Base-by-base conservation (phyloP, 1,140 invertebrate species). In the Formica selysi region DNA sequence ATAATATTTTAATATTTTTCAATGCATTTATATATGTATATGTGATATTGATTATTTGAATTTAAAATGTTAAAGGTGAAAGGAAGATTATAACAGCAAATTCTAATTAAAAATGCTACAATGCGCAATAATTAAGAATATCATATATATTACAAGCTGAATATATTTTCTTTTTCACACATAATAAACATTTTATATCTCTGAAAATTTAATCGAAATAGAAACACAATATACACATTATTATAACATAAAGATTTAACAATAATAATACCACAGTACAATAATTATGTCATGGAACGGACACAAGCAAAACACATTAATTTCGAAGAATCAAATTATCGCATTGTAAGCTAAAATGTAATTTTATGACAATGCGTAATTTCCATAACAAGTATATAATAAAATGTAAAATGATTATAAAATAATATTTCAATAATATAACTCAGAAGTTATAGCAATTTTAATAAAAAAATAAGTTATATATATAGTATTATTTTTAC, bases 281-380 rank as follows among this genome's bases (percentile, higher is more conserved):
- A 41, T 64, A 54, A 80, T 38, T 67, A 26, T 54, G n/a, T 29
- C 59, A 68, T 54, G 2, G 44, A 11, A 57, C 5, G 22, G n/a
- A 79, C 67, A 22, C 32, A 19, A 54, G 29, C 76, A 22, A 80
- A 80, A 48, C 13, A 51, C 13, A 67, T 51, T 44, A 78, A 68
- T 51, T 68, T 70, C 13, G 32, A 78, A 78, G 38, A 44, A 80
- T 80, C 76, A 32, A 80, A 70, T 80, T 80, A 80, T 80, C 22
- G 62, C n/a, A 68, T 68, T 57, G 29, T 70, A 41, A 79, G 6
- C 65, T 74, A 54, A 80, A 80, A 79, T 54, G 61, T 41, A 67
- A 13, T 68, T 68, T 80, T 68, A 38, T 68, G 51, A 68, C 44
- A 51, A 44, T 29, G 48, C 4, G 68, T 70, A 80, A 80, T 80